These are phyloP conservation scores for Nylanderia fulva DNA, from an alignment of 1,140 invertebrate species.

Conservation along the genomic window DNA sequence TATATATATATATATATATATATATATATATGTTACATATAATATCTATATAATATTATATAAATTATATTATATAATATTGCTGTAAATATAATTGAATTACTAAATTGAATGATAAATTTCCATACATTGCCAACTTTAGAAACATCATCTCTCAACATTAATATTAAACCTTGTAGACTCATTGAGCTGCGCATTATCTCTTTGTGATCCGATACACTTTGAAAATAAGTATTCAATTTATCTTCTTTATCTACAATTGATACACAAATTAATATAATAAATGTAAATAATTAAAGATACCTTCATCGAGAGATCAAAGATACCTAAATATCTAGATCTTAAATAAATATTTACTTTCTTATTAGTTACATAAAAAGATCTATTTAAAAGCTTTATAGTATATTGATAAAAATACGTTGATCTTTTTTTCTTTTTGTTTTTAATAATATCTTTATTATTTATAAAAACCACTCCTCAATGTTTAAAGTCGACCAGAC, in stretches of 20 bases:
- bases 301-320: background rate
- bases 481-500: no score
- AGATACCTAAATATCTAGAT: no score
- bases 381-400: background rate
- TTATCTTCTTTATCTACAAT: slow-evolving; percentile 56
- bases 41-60: no score
- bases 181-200: slow-evolving; percentile 90
- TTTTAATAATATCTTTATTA: no score
- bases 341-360: background rate
- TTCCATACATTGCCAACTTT: slow-evolving; percentile 76
- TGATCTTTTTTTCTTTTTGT: background rate
- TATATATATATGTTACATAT: no score
- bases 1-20: no score
- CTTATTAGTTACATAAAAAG: background rate
- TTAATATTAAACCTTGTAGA: slow-evolving; percentile 89
- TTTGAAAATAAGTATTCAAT: slow-evolving; percentile 89
- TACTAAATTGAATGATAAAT: background rate
- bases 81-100: background rate
- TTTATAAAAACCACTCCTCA: no score
- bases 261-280: background rate
- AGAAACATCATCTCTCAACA: slow-evolving; percentile 88
- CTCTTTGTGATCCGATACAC: slow-evolving; percentile 93
- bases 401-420: background rate
- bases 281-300: slow-evolving; percentile 25
- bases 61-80: slow-evolving; percentile 26